Conservation (phyloP, 2,888 invertebrate genomes). For the Clepsis dumicolana region DNA sequence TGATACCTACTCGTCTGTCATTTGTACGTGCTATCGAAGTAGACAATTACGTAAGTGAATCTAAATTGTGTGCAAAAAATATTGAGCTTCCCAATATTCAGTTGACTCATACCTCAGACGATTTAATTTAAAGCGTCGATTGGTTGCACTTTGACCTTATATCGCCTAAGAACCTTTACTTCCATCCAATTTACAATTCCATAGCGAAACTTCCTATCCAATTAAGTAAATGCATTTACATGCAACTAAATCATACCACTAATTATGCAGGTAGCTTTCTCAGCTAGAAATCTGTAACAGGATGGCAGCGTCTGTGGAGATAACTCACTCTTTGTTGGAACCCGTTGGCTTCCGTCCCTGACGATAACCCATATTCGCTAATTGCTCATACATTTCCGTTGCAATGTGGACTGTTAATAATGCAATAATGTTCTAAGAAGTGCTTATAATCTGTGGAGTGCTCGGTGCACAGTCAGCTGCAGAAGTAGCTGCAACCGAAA, state of each 20-base stretch:
- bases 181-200: not conserved
- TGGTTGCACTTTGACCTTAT: no score
- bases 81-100: no score
- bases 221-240: slow-evolving; percentile 5
- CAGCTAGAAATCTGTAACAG: slow-evolving; percentile 9
- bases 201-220: not conserved
- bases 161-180: no score
- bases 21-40: no score
- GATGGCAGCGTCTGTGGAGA: slow-evolving; percentile 2
- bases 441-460: not conserved
- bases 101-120: no score
- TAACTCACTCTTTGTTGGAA: slow-evolving; percentile 17
- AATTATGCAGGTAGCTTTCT: slow-evolving; percentile 19
- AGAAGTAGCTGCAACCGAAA: no score
- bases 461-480: not conserved
- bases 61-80: no score
- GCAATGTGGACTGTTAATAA: not conserved
- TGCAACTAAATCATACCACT: slow-evolving; percentile 7
- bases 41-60: no score
- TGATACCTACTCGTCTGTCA: no score
- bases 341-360: not conserved
- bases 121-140: no score
- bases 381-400: slow-evolving; percentile 10
- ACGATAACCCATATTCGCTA: slow-evolving; percentile 14
- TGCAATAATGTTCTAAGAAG: not conserved